Base-by-base conservation (phyloP, 2,797 vertebrate species). In the Saxicola maurus region DNA sequence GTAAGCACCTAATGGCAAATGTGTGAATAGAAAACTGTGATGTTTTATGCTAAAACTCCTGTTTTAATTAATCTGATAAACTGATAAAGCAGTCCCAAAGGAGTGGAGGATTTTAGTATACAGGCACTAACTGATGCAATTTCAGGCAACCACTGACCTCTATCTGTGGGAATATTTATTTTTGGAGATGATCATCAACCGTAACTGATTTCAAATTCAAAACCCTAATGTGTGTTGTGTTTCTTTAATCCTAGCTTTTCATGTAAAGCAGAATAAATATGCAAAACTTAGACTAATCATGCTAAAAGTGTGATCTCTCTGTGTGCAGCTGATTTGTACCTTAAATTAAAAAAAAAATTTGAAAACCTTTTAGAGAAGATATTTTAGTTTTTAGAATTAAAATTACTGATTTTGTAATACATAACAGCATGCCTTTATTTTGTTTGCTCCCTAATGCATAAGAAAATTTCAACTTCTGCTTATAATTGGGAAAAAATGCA, bases 121-220 rank as follows among this genome's bases (percentile, higher is more conserved):
- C 87, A 96, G 95, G 91, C 81, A 37, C 35, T 57, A 95, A 97
- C 96, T 97, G 97, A 97, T 97, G 96, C 96, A 97, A 97, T 98
- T 98, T 96, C 96, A 97, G 94, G 97, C 96, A 97, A 97, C 96
- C 96, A 95, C 84, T 97, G 97, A 97, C 97, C 97, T 97, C 97
- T 96, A 43, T 97, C 96, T 97, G 85, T 96, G 96, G 95, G 94
- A 97, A 95, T 97, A 97, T 96, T 97, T 97, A 96, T 97, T 97
- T 97, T 96, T 95, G 89, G 94, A 94, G 92, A 37, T 95, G 93
- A 95, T 95, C 88, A 87, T 89, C 92, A 82, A 76, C 96, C 7
- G 0, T 91, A 86, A 86, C 89, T 69, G 43, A 73, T 95, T 96
- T 89, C 71, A 94, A 24, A 94, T 93, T 95, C 89, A 88, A 89